Conservation (phyloP, 1,140 invertebrate species). For the Drosophila sp. region DNA sequence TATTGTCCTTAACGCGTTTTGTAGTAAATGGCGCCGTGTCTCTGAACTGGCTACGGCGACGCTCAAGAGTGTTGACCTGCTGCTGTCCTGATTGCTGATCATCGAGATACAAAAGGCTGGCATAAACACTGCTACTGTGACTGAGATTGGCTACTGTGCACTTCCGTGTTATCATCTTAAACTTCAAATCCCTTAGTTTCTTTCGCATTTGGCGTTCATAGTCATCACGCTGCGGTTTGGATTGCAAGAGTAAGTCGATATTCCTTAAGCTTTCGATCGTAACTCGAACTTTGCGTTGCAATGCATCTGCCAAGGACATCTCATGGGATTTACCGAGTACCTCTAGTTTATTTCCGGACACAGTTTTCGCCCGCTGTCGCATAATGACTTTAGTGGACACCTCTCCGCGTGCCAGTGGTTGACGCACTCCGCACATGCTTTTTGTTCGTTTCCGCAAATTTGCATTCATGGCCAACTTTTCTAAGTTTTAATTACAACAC, state of each 20-base stretch:
- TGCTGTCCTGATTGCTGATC: slow-evolving; percentile 19
- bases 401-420: no score
- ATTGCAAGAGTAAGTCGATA: slow-evolving; percentile 61
- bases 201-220: slow-evolving; percentile 52
- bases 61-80: slow-evolving; percentile 23
- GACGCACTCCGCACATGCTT: no score
- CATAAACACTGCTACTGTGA: slow-evolving; percentile 65
- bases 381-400: no score
- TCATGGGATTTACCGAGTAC: no score
- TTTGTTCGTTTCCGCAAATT: no score
- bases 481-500: no score
- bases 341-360: no score
- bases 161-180: slow-evolving; percentile 30
- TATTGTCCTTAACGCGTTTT: slow-evolving; percentile 41
- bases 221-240: slow-evolving; percentile 53
- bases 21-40: background rate
- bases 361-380: no score
- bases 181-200: no score
- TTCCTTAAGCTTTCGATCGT: slow-evolving; percentile 13
- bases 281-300: no score
- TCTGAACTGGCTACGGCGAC: slow-evolving; percentile 34
- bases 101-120: slow-evolving; percentile 36
- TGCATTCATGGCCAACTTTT: no score
- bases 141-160: slow-evolving; percentile 38
- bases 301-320: no score